Conservation (phyloP, 2,888 invertebrate genomes). For the Orthosia gothica region DNA sequence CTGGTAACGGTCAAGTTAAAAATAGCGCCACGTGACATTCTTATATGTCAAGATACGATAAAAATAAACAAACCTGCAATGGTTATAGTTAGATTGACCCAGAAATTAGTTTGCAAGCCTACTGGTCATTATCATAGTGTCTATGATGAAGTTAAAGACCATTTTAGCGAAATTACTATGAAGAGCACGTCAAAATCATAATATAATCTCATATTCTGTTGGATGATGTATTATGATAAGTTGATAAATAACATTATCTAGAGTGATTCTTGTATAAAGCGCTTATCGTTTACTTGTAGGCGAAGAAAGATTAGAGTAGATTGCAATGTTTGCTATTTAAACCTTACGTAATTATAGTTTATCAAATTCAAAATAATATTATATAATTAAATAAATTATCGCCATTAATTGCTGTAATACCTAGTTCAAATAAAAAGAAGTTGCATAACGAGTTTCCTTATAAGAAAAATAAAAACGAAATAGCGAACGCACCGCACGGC, state of each 20-base stretch:
- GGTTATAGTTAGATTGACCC: slow-evolving; percentile 16
- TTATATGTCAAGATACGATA: slow-evolving; percentile 35
- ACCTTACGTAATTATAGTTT: slow-evolving; percentile 55
- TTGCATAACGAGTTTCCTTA: slow-evolving; percentile 86
- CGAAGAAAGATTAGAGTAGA: slow-evolving; percentile 64
- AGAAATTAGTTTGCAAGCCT: slow-evolving; percentile 9
- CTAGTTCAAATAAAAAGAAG: slow-evolving; percentile 74
- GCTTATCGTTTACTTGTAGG: slow-evolving; percentile 59
- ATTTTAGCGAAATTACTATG: not conserved
- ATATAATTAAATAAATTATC: slow-evolving; percentile 66
- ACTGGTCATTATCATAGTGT: slow-evolving; percentile 1
- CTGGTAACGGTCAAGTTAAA: slow-evolving; percentile 51
- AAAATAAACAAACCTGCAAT: slow-evolving; percentile 38
- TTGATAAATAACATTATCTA: slow-evolving; percentile 63
- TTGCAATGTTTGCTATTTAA: slow-evolving; percentile 53
- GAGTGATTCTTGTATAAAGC: slow-evolving; percentile 56
- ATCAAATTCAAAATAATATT: slow-evolving; percentile 47
- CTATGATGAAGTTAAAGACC: not conserved
- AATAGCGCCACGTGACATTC: slow-evolving; percentile 45
- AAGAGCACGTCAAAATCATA: slow-evolving; percentile 29
- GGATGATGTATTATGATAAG: slow-evolving; percentile 56
- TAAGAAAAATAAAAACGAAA: slow-evolving; percentile 82
- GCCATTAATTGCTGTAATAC: slow-evolving; percentile 64
- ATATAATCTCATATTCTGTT: slow-evolving; percentile 44
- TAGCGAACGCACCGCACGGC: slow-evolving; percentile 84